phyloP scores from a whole-genome alignment of 2,113 vertebrate species.

The Clarias gariepinus region DNA sequence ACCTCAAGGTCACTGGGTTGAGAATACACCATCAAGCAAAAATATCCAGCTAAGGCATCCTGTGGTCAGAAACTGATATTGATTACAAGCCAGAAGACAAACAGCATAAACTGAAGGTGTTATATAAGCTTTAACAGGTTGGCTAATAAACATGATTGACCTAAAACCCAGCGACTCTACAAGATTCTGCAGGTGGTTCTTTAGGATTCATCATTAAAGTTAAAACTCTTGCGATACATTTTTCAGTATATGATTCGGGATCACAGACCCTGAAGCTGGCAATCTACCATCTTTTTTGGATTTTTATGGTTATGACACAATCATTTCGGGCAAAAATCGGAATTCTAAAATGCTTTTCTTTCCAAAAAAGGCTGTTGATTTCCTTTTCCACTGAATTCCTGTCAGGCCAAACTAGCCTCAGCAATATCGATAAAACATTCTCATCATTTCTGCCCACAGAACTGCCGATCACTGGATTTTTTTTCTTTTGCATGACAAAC shows the following conservation, averaged over 20 bases:
- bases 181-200: not conserved
- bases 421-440: too few relatives aligned
- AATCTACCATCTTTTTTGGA: not conserved
- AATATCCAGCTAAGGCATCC: constrained; percentile 2
- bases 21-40: not conserved
- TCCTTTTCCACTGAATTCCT: not conserved
- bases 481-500: not conserved
- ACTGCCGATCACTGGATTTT: not conserved
- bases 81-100: not conserved
- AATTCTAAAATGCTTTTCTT: not conserved
- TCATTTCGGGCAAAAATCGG: not conserved
- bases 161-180: not conserved
- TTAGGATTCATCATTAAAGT: not conserved
- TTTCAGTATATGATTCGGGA: not conserved
- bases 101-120: not conserved
- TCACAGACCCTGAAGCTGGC: not conserved
- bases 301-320: not conserved
- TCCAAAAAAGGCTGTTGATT: not conserved
- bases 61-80: not conserved
- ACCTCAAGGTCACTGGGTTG: not conserved
- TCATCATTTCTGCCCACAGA: not conserved
- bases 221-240: not conserved
- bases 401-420: not conserved
- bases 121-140: not conserved
- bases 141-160: not conserved